These are phyloP conservation scores for Thera obeliscata DNA, from an alignment of 2,888 invertebrate genomes.

Conservation along the genomic window DNA sequence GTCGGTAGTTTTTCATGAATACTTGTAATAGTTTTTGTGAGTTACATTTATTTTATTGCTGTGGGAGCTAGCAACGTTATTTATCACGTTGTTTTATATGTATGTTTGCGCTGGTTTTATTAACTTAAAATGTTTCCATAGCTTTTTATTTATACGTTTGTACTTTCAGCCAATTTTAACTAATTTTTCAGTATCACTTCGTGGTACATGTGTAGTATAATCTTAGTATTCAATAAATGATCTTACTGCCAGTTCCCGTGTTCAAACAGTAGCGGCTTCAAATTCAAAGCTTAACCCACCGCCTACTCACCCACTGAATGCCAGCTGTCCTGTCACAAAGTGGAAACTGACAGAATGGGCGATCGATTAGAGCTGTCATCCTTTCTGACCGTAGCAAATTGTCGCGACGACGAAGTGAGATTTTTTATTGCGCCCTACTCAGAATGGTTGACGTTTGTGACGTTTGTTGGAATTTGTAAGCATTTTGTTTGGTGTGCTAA, in stretches of 20 bases:
- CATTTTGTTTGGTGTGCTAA: neutral
- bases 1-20: constrained; percentile 40
- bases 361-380: constrained; percentile 59
- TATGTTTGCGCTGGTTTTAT: too few relatives aligned
- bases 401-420: constrained; percentile 61
- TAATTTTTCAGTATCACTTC: too few relatives aligned
- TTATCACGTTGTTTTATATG: too few relatives aligned
- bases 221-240: too few relatives aligned
- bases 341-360: constrained; percentile 55
- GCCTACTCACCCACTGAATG: constrained; percentile 1
- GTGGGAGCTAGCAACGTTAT: neutral
- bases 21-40: constrained; percentile 35
- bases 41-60: constrained; percentile 19
- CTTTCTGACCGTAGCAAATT: constrained; percentile 67
- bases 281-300: neutral
- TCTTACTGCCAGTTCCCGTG: too few relatives aligned
- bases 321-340: constrained; percentile 36
- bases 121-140: too few relatives aligned
- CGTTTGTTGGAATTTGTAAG: constrained; percentile 32
- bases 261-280: neutral
- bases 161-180: too few relatives aligned
- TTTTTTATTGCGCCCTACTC: constrained; percentile 60
- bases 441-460: constrained; percentile 65
- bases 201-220: too few relatives aligned
- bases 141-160: too few relatives aligned